Conservation (phyloP, 2,888 invertebrate species). For the Corythucha ciliata region DNA sequence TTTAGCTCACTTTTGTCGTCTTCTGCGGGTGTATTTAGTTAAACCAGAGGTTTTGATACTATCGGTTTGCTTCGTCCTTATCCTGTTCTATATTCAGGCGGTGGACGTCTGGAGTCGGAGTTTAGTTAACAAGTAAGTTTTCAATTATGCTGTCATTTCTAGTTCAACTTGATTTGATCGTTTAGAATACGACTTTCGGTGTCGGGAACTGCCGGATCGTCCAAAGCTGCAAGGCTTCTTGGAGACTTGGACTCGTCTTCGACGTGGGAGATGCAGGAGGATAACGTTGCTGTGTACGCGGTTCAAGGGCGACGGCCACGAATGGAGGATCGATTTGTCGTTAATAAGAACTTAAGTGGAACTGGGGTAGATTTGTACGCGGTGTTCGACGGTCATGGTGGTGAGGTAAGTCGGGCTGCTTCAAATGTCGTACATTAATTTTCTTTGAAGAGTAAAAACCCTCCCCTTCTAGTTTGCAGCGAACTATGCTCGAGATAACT, state of each 20-base stretch:
- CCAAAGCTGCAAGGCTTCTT: constrained; percentile 25
- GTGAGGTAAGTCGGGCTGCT: constrained; percentile 50
- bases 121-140: constrained; percentile 58
- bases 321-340: constrained; percentile 91
- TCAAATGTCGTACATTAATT: too few relatives aligned
- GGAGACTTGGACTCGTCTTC: constrained; percentile 46
- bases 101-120: constrained; percentile 71
- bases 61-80: constrained; percentile 57
- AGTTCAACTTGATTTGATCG: too few relatives aligned
- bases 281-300: constrained; percentile 75
- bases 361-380: constrained; percentile 83
- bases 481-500: constrained; percentile 79
- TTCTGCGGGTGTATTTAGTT: constrained; percentile 65
- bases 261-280: constrained; percentile 65
- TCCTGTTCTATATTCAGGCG: constrained; percentile 72
- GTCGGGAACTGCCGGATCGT: constrained; percentile 24
- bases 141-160: too few relatives aligned
- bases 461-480: constrained; percentile 61
- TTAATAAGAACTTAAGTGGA: constrained; percentile 73
- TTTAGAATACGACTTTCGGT: constrained; percentile 50
- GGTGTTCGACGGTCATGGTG: constrained; percentile 92
- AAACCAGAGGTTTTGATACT: constrained; percentile 71
- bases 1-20: constrained; percentile 65
- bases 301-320: constrained; percentile 79
- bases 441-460: neutral